These are phyloP conservation scores for Sebastes fasciatus DNA, from an alignment of 2,113 vertebrate genomes.

Conservation along the genomic window DNA sequence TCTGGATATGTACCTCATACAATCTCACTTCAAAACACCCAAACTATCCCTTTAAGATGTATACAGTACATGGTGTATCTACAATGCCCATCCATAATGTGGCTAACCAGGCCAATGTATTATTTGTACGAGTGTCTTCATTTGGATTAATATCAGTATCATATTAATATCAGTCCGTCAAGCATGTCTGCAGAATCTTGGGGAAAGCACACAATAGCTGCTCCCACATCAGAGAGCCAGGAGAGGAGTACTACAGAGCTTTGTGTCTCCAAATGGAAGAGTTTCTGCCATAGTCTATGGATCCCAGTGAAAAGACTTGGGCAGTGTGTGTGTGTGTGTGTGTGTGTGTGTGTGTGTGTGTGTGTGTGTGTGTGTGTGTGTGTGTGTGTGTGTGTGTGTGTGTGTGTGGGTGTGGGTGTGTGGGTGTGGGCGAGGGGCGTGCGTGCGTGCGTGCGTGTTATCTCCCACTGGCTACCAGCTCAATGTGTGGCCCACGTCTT, in stretches of 20 bases:
- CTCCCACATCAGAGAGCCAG: constrained; percentile 25
- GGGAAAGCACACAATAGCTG: background rate
- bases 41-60: background rate
- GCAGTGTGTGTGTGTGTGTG: constrained; percentile 4
- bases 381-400: too few relatives aligned
- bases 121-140: background rate
- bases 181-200: constrained; percentile 12
- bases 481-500: constrained; percentile 47
- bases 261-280: constrained; percentile 34
- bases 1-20: too few relatives aligned
- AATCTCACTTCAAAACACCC: too few relatives aligned
- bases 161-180: constrained; percentile 30
- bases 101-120: background rate
- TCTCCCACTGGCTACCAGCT: constrained; percentile 51
- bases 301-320: constrained; percentile 35
- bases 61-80: background rate
- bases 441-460: constrained; percentile 8
- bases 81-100: background rate
- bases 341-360: too few relatives aligned
- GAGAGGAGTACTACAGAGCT: background rate
- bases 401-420: too few relatives aligned
- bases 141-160: constrained; percentile 22
- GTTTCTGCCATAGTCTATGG: constrained; percentile 8
- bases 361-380: too few relatives aligned
- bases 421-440: rapidly evolving